These are phyloP conservation scores for Stenotaenia linearis DNA, from an alignment of 2,888 invertebrate genomes.

Conservation along the genomic window DNA sequence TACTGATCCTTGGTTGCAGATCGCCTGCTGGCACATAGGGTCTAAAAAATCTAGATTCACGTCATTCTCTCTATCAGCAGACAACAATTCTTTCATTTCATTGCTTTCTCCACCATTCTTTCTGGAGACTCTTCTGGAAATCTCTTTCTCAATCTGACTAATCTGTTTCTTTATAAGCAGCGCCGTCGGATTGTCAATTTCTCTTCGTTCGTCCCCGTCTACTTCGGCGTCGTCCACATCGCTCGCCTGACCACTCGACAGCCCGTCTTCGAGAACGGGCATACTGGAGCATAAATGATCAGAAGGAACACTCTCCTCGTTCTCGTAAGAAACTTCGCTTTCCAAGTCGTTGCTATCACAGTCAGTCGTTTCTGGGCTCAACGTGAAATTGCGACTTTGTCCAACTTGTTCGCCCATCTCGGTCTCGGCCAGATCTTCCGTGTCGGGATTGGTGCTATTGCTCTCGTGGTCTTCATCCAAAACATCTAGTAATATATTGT, in stretches of 20 bases:
- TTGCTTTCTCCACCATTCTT: background rate
- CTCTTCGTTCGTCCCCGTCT: constrained; percentile 32
- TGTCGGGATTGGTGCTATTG: constrained; percentile 47
- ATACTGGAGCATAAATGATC: constrained; percentile 54
- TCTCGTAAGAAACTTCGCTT: constrained; percentile 67
- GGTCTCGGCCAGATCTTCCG: constrained; percentile 57
- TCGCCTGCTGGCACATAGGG: constrained; percentile 37
- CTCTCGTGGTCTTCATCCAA: constrained; percentile 46
- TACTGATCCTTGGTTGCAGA: constrained; percentile 38
- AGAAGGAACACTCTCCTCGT: constrained; percentile 47
- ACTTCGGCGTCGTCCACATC: too few relatives aligned
- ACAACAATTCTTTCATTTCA: background rate
- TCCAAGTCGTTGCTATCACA: constrained; percentile 84
- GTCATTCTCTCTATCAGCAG: constrained; percentile 13
- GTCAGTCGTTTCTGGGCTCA: constrained; percentile 88
- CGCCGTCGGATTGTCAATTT: constrained; percentile 74
- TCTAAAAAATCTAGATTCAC: constrained; percentile 39
- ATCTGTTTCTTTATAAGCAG: constrained; percentile 60
- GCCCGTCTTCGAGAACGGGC: constrained; percentile 88
- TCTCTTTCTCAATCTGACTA: constrained; percentile 65
- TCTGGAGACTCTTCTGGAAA: constrained; percentile 49
- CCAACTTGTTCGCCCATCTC: constrained; percentile 53
- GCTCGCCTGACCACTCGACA: constrained; percentile 88
- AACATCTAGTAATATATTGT: constrained; percentile 40
- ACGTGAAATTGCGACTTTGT: constrained; percentile 75